Evolutionary conservation across 1,140 invertebrate species (phyloP).

Genomic region (Rhagoletis pomonella): DNA sequence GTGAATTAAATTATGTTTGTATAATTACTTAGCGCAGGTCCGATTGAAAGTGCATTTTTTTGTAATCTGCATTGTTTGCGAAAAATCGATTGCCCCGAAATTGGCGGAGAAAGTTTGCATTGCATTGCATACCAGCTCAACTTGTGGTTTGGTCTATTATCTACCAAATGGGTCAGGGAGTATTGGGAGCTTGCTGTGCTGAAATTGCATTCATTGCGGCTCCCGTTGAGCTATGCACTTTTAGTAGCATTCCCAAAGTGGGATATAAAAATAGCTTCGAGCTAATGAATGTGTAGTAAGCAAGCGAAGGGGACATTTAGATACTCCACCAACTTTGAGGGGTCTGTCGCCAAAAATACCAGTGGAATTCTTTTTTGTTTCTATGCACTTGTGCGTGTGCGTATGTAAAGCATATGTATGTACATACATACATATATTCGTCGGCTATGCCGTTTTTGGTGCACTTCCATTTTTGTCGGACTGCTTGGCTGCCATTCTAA

Average conservation of each 20-base stretch:
- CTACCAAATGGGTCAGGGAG: background rate
- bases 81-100: constrained; percentile 4
- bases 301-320: background rate
- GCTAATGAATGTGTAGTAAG: background rate
- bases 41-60: background rate
- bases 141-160: background rate
- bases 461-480: constrained; percentile 24
- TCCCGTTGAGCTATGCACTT: constrained; percentile 15
- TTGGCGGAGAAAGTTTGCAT: constrained; percentile 5
- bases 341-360: background rate
- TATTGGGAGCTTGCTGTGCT: background rate
- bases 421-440: background rate
- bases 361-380: background rate
- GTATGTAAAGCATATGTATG: background rate
- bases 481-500: background rate
- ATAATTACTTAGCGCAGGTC: background rate
- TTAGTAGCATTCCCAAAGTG: background rate
- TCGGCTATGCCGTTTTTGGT: background rate
- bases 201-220: constrained; percentile 18
- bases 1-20: background rate
- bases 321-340: background rate
- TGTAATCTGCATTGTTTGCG: background rate
- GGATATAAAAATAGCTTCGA: constrained; percentile 23
- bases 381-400: constrained; percentile 4
- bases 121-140: background rate